Base-by-base conservation (phyloP, 2,888 invertebrate genomes). In the Oegoconia quadripuncta region DNA sequence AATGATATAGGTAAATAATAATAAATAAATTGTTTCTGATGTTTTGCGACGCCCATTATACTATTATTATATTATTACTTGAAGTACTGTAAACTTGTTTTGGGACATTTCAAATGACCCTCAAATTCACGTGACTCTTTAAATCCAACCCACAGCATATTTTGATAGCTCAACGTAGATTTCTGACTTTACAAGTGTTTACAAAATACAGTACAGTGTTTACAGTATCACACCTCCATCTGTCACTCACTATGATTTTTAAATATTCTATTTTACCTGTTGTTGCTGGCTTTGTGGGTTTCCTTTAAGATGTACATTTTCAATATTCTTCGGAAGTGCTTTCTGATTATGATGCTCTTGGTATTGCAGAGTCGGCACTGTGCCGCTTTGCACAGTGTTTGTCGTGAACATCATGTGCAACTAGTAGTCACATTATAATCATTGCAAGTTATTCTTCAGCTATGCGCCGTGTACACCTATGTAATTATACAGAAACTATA, bases 311-410 rank as follows among this genome's bases (percentile, higher is more conserved):
- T 90, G 90, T 34, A 88, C 89, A 65, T 90, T 90, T 62, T 90
- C 90, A 37, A 90, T 86, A 41, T 84, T 90, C 58, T 90, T 90
- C 35, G 90, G 90, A 65, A 90, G 34, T 4, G 89, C 82, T 55
- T 90, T 90, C 50, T 89, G 90, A 44, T 82, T 76, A 40, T 89
- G 87, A 63, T 92, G 91, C 47, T 92, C 91, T 68, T 92, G 92
- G 68, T 92, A 92, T 66, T 92, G 92, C 47, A 92, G 89, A 35
- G 88, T 88, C 53, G 90, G 89, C 58, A 90, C 90, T 40, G 89
- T 81, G 52, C 89, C 89, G 73, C 89, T 82, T 69, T 89, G 89
- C 49, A 91, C 89, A 28, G 90, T 74, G 65, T 90, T 91, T 48
- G 90, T 89, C 29, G 90, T 89, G 61, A 91, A 91, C 88, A 91